Base-by-base conservation (phyloP, 2,888 invertebrate species). In the Microplitis manilae region DNA sequence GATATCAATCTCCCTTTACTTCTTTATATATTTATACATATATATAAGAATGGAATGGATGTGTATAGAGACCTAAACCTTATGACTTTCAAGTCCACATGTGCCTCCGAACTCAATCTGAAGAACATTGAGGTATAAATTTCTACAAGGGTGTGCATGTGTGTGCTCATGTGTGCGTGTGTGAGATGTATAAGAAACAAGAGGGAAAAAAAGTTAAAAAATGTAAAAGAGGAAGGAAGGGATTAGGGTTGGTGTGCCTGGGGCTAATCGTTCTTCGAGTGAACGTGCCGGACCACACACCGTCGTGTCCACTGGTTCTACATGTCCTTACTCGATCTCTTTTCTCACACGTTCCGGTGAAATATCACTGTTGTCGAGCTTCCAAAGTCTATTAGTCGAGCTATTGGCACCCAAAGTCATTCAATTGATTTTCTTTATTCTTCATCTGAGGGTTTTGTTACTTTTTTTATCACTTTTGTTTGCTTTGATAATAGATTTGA, bases 221-320 rank as follows among this genome's bases (percentile, higher is more conserved):
- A 77, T 71, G 79, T 61, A 77, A 74, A 64, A 77, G 77, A 80
- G 82, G 79, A 80, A 80, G 79, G 79, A 84, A 83, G 81, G 81
- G 76, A 82, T 80, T 78, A 81, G 80, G 61, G 76, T 69, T 39
- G 81, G 81, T 84, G 81, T 84, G 85, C 86, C 86, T 77, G 85
- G 83, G 88, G 89, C 89, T 88, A 89, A 89, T 89, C 89, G 87
- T 84, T 85, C 84, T 86, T 82, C 83, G 83, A 82, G 82, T 83
- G 86, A 84, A 86, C 86, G 84, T 85, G 86, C 81, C 81, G 85
- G 87, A 87, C 87, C 87, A 87, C 87, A 87, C 85, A 85, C 85
- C 84, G 83, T 78, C 81, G 74, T 73, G 65, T 77, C 65, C 81
- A 78, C 70, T 78, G 77, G 79, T 73, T 40, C 69, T 74, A 61